Evolutionary conservation across 2,113 vertebrate species (phyloP).

Genomic region (Piaya cayana): DNA sequence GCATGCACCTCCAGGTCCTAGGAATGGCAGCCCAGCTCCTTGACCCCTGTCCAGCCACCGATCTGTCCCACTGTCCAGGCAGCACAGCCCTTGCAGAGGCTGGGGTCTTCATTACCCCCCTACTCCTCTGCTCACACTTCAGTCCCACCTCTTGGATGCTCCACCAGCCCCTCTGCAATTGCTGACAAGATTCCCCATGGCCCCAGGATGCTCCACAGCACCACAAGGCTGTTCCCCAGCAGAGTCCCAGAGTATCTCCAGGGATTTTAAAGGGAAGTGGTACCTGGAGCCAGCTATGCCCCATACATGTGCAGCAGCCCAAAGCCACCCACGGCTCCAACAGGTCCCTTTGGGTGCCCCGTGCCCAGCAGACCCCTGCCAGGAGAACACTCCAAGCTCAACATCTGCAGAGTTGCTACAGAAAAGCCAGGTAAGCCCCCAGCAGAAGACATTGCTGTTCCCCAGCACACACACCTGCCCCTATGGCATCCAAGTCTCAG

Average conservation of each 20-base stretch:
- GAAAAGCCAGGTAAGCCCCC: neutral
- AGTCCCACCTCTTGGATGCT: neutral
- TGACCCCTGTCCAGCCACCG: accelerated
- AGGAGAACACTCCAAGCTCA: neutral
- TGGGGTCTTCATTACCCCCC: neutral
- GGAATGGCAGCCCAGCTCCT: neutral
- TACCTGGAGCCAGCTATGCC: neutral
- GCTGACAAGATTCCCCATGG: accelerated
- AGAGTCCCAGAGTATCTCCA: neutral
- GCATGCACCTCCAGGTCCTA: neutral
- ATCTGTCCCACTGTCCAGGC: neutral
- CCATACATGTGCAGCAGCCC: neutral
- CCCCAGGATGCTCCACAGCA: neutral
- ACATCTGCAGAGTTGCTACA: accelerated
- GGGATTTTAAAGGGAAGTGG: neutral
- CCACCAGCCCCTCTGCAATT: accelerated
- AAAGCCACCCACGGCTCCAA: accelerated
- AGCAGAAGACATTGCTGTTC: neutral
- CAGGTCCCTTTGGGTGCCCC: neutral
- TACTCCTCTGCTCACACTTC: accelerated
- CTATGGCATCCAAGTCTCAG: neutral
- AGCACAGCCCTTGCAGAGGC: accelerated
- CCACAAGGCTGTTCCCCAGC: neutral
- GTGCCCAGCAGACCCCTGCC: neutral
- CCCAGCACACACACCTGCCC: accelerated